phyloP scores from a whole-genome alignment of 2,797 vertebrate species.

The Caiman crocodilus region DNA sequence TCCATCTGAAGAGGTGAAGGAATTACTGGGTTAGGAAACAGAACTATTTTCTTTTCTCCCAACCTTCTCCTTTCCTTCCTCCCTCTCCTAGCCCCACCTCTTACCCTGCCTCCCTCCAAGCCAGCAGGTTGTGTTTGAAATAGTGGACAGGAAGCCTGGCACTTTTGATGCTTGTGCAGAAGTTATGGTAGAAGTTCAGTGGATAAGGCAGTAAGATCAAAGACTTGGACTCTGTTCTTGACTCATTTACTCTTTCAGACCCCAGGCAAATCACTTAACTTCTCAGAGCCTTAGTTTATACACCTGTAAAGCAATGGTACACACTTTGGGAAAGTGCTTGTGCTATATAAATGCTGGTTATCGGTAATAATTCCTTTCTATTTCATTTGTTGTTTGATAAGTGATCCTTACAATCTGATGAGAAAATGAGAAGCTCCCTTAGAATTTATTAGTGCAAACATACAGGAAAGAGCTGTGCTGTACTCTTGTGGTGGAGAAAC shows the following conservation, averaged over 20 bases:
- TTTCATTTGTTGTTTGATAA: slow-evolving; percentile 4
- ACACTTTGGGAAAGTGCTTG: slow-evolving; percentile 25
- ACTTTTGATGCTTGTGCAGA: background rate
- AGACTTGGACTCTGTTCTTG: background rate
- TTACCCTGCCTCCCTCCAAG: background rate
- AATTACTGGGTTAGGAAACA: background rate
- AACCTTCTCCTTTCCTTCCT: background rate
- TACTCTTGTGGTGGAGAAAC: background rate
- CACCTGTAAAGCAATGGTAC: background rate
- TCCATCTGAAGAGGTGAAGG: slow-evolving; percentile 5
- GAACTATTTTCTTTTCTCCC: background rate
- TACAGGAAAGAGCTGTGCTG: rapidly evolving
- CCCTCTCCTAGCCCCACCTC: background rate
- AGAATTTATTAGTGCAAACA: background rate
- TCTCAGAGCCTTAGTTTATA: slow-evolving; percentile 2
- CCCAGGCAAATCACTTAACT: background rate
- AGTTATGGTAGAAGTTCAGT: background rate
- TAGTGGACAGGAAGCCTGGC: background rate
- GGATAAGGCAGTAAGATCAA: background rate
- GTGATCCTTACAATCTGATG: background rate
- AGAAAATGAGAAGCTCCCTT: background rate
- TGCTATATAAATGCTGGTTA: background rate
- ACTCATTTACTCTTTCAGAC: background rate
- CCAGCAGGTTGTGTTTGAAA: background rate
- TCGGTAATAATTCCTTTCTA: slow-evolving; percentile 28